Conservation (phyloP, 2,113 vertebrate species). For the Platichthys stellatus region DNA sequence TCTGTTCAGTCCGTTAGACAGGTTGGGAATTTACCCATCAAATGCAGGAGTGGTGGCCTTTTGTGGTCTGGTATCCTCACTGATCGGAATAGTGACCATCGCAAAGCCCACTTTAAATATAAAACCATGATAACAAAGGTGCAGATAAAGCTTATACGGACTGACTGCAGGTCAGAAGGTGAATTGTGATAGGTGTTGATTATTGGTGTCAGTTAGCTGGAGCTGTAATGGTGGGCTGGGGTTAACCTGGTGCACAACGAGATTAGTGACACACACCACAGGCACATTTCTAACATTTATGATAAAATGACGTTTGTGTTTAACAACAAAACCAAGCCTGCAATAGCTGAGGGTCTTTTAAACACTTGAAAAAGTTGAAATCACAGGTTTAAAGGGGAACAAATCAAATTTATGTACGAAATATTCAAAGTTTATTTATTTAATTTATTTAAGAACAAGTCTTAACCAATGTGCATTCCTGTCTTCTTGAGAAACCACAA, state of each 20-base stretch:
- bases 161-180: background rate
- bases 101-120: slow-evolving; percentile 86
- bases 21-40: slow-evolving; percentile 86
- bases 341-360: background rate
- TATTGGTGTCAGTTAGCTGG: background rate
- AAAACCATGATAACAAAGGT: slow-evolving; percentile 69
- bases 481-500: background rate
- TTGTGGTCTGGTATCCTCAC: slow-evolving; percentile 90
- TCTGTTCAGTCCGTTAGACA: slow-evolving; percentile 89
- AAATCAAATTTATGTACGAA: background rate
- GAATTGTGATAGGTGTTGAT: background rate
- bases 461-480: background rate
- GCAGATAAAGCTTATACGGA: background rate
- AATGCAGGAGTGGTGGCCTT: slow-evolving; percentile 88
- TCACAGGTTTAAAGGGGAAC: background rate
- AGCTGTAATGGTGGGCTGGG: background rate
- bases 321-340: background rate
- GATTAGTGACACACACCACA: background rate
- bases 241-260: background rate
- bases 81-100: slow-evolving; percentile 89
- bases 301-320: background rate
- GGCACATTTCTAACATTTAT: slow-evolving; percentile 1
- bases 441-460: background rate
- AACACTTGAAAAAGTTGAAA: background rate
- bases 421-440: background rate